Evolutionary conservation across 2,797 vertebrate species (phyloP), one percentile per base, ranked within the genome.

Genomic region (Euthynnus affinis): DNA sequence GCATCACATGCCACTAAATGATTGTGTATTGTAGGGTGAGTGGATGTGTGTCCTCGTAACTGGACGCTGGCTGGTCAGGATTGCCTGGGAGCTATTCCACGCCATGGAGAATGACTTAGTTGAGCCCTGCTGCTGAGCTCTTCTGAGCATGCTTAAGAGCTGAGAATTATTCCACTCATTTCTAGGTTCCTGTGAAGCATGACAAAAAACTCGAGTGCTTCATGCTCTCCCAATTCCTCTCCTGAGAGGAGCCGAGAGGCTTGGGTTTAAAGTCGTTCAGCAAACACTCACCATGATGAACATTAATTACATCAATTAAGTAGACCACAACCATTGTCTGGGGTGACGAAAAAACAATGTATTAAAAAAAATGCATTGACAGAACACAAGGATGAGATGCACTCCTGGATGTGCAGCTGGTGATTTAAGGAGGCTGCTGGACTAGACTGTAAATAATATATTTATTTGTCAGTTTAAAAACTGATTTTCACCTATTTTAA

Each of bases 91-190:
- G 90, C 89, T 34, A 82, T 82, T 73, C 65, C 78, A 57, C 64
- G 65, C 87, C 85, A 77, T 62, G 73, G 81, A 89, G 89, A 91
- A 88, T 87, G 91, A 91, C 88, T 91, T 82, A 76, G 89, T 74
- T 60, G 84, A 92, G 89, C 88, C 82, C 68, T 12, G 76, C 81
- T 70, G 86, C 89, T 87, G 89, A 93, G 93, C 91, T 91, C 89
- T 86, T 91, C 89, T 89, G 88, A 89, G 88, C 86, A 81, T 65
- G 89, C 88, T 92, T 91, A 93, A 93, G 91, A 92, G 87, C 89
- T 75, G 84, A 71, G 89, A 93, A 93, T 94, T 93, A 93, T 92
- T 94, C 91, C 90, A 85, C 90, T 94, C 89, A 90, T 92, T 94
- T 93, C 86, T 88, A 83, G 87, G 85, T 92, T 92, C 90, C 90